Conservation (phyloP, 2,888 invertebrate genomes). For the Clusia tigrina region DNA sequence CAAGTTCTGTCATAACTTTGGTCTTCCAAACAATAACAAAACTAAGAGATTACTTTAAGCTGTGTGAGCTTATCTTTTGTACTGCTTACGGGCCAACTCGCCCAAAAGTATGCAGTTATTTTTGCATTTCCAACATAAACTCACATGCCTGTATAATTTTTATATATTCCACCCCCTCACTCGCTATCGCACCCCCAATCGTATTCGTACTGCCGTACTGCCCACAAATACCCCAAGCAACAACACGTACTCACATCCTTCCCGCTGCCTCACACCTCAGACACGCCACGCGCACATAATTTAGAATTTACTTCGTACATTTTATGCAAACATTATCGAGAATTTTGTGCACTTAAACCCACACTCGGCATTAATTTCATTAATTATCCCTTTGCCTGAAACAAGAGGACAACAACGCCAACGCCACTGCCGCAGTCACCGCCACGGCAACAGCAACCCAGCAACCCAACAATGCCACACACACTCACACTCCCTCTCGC, state of each 20-base stretch:
- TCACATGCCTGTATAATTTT: slow-evolving; percentile 27
- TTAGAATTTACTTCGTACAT: slow-evolving; percentile 58
- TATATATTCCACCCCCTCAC: slow-evolving; percentile 23
- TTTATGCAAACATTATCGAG: slow-evolving; percentile 51
- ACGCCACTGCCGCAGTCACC: slow-evolving; percentile 24
- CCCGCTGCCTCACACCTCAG: slow-evolving; percentile 1
- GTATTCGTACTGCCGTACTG: background rate
- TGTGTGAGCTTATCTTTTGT: too few relatives aligned
- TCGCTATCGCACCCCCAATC: background rate
- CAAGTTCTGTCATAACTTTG: too few relatives aligned
- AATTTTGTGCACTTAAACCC: slow-evolving; percentile 52
- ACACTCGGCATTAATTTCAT: slow-evolving; percentile 53
- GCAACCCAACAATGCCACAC: slow-evolving; percentile 19
- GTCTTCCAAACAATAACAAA: too few relatives aligned
- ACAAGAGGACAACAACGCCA: slow-evolving; percentile 37
- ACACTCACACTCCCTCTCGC: too few relatives aligned
- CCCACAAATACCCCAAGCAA: background rate
- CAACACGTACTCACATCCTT: background rate
- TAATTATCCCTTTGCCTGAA: slow-evolving; percentile 53
- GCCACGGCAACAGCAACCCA: slow-evolving; percentile 28
- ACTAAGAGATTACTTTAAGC: too few relatives aligned
- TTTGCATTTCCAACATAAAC: background rate
- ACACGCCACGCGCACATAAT: slow-evolving; percentile 41
- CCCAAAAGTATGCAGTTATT: slow-evolving; percentile 17
- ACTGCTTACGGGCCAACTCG: too few relatives aligned